Evolutionary conservation across 2,113 vertebrate species (phyloP).

Genomic region (Crocuta crocuta): DNA sequence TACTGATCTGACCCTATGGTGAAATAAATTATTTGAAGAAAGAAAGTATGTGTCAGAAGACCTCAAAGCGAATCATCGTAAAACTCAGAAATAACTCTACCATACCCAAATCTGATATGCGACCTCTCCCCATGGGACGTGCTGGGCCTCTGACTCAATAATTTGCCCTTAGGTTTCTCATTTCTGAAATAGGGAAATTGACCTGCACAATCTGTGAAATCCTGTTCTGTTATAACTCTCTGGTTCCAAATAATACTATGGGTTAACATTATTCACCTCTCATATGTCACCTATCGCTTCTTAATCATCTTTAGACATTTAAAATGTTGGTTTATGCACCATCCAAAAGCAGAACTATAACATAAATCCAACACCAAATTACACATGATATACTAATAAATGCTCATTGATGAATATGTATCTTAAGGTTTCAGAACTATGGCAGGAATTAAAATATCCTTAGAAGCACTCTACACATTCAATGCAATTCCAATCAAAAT

Average conservation of each 20-base stretch:
- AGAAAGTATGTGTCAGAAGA: not conserved
- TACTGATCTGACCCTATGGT: not conserved
- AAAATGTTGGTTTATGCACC: not conserved
- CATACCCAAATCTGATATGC: not conserved
- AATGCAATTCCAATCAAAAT: too few species aligned
- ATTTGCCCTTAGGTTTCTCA: not conserved
- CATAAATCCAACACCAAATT: not conserved
- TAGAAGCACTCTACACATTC: not conserved
- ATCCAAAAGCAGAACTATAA: not conserved
- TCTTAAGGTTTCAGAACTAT: not conserved
- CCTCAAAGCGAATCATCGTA: not conserved
- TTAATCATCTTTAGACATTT: not conserved
- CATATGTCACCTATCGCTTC: not conserved
- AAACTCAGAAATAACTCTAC: not conserved
- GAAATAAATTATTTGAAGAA: constrained; percentile 15
- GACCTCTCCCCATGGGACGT: not conserved
- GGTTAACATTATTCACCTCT: not conserved
- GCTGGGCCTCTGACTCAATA: not conserved
- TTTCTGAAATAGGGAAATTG: not conserved
- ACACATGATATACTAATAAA: not conserved
- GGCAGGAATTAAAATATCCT: not conserved
- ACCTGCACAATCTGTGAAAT: not conserved
- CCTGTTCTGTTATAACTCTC: not conserved
- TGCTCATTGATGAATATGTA: not conserved
- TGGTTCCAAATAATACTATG: not conserved